Evolutionary conservation across 2,797 vertebrate genomes (phyloP), one percentile per base, ranked within the genome.

Genomic region (Sciaenops ocellatus): DNA sequence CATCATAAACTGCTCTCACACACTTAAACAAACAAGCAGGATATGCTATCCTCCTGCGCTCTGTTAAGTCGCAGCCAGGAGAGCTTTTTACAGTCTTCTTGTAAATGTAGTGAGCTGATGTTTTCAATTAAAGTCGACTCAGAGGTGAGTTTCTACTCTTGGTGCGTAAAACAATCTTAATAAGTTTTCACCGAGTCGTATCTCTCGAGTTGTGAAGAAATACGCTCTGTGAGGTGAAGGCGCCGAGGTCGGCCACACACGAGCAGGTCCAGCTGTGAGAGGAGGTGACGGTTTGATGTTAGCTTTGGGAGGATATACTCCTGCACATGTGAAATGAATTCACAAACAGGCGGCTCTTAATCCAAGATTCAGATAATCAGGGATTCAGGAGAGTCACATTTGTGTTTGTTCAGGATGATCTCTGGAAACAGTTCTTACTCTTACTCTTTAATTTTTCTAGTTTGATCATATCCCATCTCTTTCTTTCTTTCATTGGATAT

Each of bases 101-200:
- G 92, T 95, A 95, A 96, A 97, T 88, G 92, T 91, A 92, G 78
- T 76, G 91, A 93, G 92, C 95, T 94, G 94, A 93, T 96, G 95
- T 95, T 96, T 95, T 90, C 93, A 95, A 95, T 95, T 95, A 95
- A 83, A 85, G 74, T 57, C 16, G 59, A 71, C 87, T 93, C 89
- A 41, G 90, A 90, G 89, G 85, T 89, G 89, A 86, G 89, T 51
- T 54, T 38, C 73, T 78, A 78, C 82, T 76, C 90, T 73, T 20
- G 88, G 80, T 79, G 87, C 84, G 87, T 94, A 94, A 94, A 93
- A 79, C 89, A 86, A 92, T 87, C 90, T 80, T 91, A 94, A 95
- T 91, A 87, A 69, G 86, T 88, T 94, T 95, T 95, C 95, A 93
- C 86, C 91, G 93, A 93, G 92, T 90, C 85, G 89, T 93, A 89